Conservation (phyloP, 2,113 vertebrate genomes). For the Zingel zingel region DNA sequence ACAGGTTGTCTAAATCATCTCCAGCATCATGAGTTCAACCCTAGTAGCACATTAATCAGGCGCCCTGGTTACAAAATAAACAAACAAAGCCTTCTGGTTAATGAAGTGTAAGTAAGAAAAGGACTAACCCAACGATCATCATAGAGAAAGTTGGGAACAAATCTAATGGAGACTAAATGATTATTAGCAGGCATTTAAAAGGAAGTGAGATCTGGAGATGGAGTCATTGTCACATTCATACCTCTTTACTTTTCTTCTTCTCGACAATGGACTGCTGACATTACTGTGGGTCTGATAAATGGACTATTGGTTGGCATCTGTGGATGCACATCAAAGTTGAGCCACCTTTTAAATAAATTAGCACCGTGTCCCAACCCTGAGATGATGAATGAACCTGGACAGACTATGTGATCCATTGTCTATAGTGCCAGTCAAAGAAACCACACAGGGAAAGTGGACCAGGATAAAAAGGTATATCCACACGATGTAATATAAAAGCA, state of each 20-base stretch:
- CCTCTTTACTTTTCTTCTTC: neutral
- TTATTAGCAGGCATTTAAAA: neutral
- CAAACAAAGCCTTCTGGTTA: slow-evolving; percentile 4
- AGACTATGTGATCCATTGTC: slow-evolving; percentile 34
- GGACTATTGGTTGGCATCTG: slow-evolving; percentile 17
- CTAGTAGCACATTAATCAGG: slow-evolving; percentile 22
- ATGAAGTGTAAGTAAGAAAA: neutral
- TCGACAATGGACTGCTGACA: neutral
- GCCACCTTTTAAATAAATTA: slow-evolving; percentile 34
- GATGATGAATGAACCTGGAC: slow-evolving; percentile 47
- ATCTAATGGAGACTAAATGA: neutral
- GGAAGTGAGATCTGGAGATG: neutral
- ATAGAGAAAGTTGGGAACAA: neutral
- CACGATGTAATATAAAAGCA: slow-evolving; percentile 9
- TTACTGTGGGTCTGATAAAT: slow-evolving; percentile 19
- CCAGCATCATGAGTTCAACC: neutral
- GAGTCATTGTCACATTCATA: neutral
- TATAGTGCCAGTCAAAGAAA: slow-evolving; percentile 18
- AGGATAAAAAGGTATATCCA: neutral
- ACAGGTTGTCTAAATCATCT: slow-evolving; percentile 53
- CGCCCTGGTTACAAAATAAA: slow-evolving; percentile 16
- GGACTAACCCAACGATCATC: neutral
- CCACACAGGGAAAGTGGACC: slow-evolving; percentile 11
- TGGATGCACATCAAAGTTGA: slow-evolving; percentile 14
- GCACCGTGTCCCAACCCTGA: neutral